Evolutionary conservation across 2,888 invertebrate genomes (phyloP).

Genomic region (Patella ulyssiponensis): DNA sequence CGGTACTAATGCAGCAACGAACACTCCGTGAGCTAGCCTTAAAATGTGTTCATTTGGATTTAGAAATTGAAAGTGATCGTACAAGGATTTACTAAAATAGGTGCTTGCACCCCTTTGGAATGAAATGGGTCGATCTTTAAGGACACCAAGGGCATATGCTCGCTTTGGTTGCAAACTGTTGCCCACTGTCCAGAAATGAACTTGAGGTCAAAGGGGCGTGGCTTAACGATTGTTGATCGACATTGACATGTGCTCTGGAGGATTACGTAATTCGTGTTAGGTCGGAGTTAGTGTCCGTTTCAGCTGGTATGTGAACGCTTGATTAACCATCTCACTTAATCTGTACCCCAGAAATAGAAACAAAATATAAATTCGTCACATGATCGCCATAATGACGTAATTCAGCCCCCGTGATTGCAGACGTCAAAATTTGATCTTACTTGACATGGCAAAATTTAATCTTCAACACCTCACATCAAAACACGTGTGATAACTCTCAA

Average conservation of each 20-base stretch:
- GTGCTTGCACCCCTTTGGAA: no score
- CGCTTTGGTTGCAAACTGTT: neutral
- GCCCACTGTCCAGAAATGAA: neutral
- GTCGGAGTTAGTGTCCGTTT: neutral
- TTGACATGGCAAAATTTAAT: neutral
- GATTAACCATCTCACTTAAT: neutral
- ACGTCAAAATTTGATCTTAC: conserved; percentile 7
- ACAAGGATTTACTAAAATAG: no score
- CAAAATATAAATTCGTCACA: conserved; percentile 7
- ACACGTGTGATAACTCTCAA: no score
- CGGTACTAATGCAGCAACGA: no score
- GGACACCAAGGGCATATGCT: conserved; percentile 9
- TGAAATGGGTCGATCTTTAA: neutral
- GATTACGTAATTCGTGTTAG: neutral
- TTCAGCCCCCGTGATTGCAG: neutral
- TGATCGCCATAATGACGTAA: neutral
- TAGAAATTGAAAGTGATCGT: no score
- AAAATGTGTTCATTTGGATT: no score
- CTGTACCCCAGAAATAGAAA: neutral
- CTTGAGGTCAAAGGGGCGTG: conserved; percentile 1
- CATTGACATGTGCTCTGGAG: conserved; percentile 4
- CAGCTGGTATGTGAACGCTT: neutral
- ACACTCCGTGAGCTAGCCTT: no score
- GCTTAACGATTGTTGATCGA: conserved; percentile 3
- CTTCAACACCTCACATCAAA: neutral